Base-by-base conservation (phyloP, 2,797 vertebrate species). In the Pseudochirops corinnae region DNA sequence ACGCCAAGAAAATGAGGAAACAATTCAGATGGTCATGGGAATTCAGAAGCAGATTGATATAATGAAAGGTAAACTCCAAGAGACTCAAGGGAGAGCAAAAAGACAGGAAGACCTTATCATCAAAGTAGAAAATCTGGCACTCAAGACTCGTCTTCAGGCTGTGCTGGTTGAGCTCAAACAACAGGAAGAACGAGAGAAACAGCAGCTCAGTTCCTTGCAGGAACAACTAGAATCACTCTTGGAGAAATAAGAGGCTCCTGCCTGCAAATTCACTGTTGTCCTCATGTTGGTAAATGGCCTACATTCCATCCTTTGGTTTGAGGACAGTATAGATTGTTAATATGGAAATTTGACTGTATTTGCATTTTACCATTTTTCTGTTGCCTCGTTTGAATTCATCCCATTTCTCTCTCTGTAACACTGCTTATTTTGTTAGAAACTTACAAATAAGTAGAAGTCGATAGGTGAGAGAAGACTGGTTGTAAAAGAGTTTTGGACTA, bases 111-210 rank as follows among this genome's bases (percentile, higher is more conserved):
- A 99, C 98, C 99, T 99, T 97, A 99, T 99, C 97, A 99, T 99
- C 99, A 99, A 99, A 98, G 99, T 99, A 96, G 99, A 99, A 98
- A 99, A 99, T 98, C 98, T 99, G 98, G 99, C 99, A n/a, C 99
- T 99, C 91, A 99, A 99, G 99, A 99, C 99, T 92, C 99, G 99
- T 90, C 99, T 99, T 97, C 99, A 99, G 98, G 99, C 99, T 1
- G 99, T 99, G 98, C 98, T 99, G 98, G 99, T 99, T 98, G 99
- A 99, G 94, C 99, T 99, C 97, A 99, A 99, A 96, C 99, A 99
- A 98, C 99, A 99, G 97, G 99, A 99, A 97, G 99, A 99, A 92
- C 98, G 99, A 91, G 99, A 99, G 98, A 99, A 99, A 98, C 99
- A 99, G 98, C 99, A 99, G 98, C 98, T 99, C 97, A 98, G 97